A percentile compares a stretch with the other conserved stretches of the same genome.
These are phyloP conservation scores for Julus scanicus DNA, from an alignment of 2,888 invertebrate genomes.

Conservation along the genomic window DNA sequence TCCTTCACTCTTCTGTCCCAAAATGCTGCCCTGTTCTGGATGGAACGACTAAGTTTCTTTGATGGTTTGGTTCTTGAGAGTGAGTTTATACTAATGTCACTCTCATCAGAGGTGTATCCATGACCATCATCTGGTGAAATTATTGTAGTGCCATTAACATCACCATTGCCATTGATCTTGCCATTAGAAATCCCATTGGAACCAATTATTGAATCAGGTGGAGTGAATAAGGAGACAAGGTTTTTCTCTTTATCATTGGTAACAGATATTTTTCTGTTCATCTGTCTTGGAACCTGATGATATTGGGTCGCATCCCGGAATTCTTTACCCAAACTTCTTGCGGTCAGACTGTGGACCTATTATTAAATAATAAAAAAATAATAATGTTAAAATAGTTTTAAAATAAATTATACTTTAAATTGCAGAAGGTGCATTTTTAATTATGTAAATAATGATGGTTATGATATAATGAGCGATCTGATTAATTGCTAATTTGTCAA, in stretches of 20 bases:
- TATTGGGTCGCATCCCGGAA: conserved; percentile 68
- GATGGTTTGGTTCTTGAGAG: conserved; percentile 53
- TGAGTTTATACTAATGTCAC: conserved; percentile 59
- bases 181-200: background rate
- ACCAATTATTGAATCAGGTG: background rate
- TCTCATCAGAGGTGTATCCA: conserved; percentile 61
- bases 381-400: background rate
- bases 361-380: conserved; percentile 57
- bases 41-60: conserved; percentile 59
- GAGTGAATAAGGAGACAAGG: background rate
- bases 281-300: conserved; percentile 51
- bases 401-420: background rate
- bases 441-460: background rate
- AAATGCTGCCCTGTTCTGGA: conserved; percentile 61
- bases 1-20: conserved; percentile 63
- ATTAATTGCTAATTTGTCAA: no score
- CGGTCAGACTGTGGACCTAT: conserved; percentile 81
- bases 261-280: conserved; percentile 54
- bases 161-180: background rate
- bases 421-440: background rate
- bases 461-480: no score
- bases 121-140: conserved; percentile 54
- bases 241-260: background rate
- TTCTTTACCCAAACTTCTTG: conserved; percentile 80
- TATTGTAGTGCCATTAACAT: background rate